Conservation (phyloP, 2,113 vertebrate species). For the Atrichornis clamosus region DNA sequence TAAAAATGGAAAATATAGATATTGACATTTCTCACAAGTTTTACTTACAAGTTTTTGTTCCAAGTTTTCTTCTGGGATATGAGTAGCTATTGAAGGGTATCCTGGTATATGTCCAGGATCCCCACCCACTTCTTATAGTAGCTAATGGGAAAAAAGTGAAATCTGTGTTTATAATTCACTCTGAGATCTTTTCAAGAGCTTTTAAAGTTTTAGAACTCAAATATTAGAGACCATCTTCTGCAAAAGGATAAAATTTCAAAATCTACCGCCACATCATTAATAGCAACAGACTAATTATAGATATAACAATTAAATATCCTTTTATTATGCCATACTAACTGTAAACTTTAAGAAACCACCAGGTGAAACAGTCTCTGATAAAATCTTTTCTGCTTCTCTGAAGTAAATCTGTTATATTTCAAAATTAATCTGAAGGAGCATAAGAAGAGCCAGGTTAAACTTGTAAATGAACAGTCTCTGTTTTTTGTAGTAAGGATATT, state of each 20-base stretch:
- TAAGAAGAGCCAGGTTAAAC: not conserved
- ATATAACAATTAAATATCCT: not conserved
- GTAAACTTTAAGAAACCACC: not conserved
- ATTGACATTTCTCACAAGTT: not conserved
- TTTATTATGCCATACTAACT: not conserved
- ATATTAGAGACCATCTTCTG: not conserved
- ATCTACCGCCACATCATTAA: not conserved
- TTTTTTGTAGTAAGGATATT: not conserved
- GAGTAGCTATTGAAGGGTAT: not conserved
- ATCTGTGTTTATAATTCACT: not conserved
- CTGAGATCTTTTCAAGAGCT: not conserved
- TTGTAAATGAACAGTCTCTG: not conserved
- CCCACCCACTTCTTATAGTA: not conserved
- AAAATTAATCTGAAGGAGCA: not conserved
- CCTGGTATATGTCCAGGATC: not conserved
- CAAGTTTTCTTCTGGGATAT: not conserved
- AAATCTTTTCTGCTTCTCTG: not conserved
- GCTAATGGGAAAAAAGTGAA: not conserved
- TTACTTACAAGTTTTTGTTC: not conserved
- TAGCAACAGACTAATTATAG: not conserved
- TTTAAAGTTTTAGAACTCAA: not conserved
- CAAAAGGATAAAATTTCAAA: slow-evolving; percentile 1
- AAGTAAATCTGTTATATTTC: not conserved
- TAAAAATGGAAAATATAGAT: not conserved
- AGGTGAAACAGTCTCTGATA: not conserved